Conservation (phyloP, 2,888 invertebrate genomes). For the Mimas tiliae region DNA sequence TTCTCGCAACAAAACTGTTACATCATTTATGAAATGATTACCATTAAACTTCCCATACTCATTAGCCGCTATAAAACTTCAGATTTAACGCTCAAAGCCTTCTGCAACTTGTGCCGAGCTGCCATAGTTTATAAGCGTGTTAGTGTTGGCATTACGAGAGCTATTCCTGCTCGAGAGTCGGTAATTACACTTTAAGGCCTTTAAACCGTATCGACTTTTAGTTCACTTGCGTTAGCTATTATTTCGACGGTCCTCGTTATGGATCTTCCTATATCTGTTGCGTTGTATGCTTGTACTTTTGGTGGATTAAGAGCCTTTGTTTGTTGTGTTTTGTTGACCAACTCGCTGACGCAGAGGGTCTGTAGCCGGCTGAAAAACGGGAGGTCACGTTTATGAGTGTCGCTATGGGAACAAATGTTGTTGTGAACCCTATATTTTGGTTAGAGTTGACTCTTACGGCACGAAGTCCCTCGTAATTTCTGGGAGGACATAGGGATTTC, state of each 20-base stretch:
- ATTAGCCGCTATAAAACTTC: conserved; percentile 11
- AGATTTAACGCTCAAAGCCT: conserved; percentile 14
- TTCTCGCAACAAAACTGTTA: background rate
- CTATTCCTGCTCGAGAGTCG: conserved; percentile 29
- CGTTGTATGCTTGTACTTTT: background rate
- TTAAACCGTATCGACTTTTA: conserved; percentile 36
- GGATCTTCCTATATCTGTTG: conserved; percentile 34
- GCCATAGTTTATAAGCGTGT: conserved; percentile 23
- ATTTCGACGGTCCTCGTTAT: conserved; percentile 33
- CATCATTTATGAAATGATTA: conserved; percentile 2
- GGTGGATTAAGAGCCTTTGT: background rate
- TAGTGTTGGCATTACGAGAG: conserved; percentile 25
- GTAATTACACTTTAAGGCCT: conserved; percentile 40
- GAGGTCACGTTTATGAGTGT: background rate
- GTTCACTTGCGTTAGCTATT: conserved; percentile 37
- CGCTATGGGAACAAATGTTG: background rate
- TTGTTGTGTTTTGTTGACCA: background rate
- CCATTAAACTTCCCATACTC: background rate
- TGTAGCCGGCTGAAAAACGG: background rate
- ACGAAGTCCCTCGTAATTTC: background rate
- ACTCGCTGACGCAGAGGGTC: background rate
- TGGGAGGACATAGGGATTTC: background rate
- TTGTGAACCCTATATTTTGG: background rate
- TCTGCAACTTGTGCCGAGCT: conserved; percentile 7
- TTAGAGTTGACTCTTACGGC: background rate